These are phyloP conservation scores for Amia ocellicauda DNA, from an alignment of 2,113 vertebrate genomes.

Conservation along the genomic window DNA sequence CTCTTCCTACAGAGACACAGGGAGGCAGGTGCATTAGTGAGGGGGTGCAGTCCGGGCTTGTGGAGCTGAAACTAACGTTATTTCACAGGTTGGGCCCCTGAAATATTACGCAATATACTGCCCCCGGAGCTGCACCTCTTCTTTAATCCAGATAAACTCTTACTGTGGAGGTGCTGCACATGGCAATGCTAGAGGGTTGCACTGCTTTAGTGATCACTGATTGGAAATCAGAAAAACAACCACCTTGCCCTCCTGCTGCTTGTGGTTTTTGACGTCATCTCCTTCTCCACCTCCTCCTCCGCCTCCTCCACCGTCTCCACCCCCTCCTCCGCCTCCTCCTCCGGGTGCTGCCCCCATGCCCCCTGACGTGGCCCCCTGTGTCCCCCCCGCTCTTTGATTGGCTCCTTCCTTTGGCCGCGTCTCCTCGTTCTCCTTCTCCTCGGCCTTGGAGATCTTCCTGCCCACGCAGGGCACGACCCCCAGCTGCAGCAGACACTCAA, in stretches of 20 bases:
- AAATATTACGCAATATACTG: too few species aligned
- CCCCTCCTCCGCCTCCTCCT: slow-evolving; percentile 63
- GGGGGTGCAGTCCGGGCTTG: too few species aligned
- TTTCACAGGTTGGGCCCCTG: too few species aligned
- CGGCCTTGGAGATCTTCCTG: slow-evolving; percentile 78
- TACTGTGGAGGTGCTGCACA: too few species aligned
- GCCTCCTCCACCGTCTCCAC: slow-evolving; percentile 62
- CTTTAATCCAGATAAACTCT: too few species aligned
- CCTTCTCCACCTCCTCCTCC: slow-evolving; percentile 64
- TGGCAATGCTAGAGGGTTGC: too few species aligned
- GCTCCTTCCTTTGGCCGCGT: slow-evolving; percentile 76
- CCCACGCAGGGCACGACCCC: slow-evolving; percentile 86
- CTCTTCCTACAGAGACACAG: slow-evolving; percentile 69
- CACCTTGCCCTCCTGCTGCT: slow-evolving; percentile 76
- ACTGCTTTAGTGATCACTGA: too few species aligned
- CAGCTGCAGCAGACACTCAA: slow-evolving; percentile 92
- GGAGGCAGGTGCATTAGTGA: neutral
- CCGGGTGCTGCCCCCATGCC: slow-evolving; percentile 55
- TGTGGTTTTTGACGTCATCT: slow-evolving; percentile 86
- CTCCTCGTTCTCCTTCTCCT: slow-evolving; percentile 89
- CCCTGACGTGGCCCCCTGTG: slow-evolving; percentile 61
- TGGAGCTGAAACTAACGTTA: too few species aligned
- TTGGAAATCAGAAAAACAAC: neutral
- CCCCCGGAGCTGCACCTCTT: too few species aligned
- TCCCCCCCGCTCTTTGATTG: slow-evolving; percentile 58